Percentiles rank a stretch among this genome's conserved stretches.
phyloP scores from a whole-genome alignment of 2,113 vertebrate species.

The Paracanthobrama guichenoti region DNA sequence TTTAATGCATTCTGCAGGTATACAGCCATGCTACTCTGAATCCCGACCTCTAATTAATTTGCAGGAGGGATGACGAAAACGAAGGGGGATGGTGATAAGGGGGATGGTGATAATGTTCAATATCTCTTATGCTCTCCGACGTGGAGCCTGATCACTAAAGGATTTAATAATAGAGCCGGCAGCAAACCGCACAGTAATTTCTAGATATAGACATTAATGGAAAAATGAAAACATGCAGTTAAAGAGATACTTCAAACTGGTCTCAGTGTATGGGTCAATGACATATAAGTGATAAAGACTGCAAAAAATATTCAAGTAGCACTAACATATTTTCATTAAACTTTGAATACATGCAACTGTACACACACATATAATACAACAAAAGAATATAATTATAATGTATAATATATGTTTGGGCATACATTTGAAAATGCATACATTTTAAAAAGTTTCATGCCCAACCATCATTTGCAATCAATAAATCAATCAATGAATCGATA shows the following conservation, averaged over 20 bases:
- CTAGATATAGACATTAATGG: conserved; percentile 5
- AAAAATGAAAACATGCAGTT: background rate
- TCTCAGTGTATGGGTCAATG: background rate
- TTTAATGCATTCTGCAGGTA: conserved; percentile 65
- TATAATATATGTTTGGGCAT: no score
- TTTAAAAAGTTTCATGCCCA: no score
- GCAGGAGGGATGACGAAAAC: conserved; percentile 54
- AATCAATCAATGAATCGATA: no score
- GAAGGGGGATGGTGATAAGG: conserved; percentile 34
- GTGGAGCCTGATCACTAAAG: conserved; percentile 63
- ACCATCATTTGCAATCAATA: background rate
- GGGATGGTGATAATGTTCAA: conserved; percentile 46
- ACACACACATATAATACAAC: background rate
- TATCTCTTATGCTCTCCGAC: conserved; percentile 59
- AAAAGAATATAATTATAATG: no score
- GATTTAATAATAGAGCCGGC: conserved; percentile 61
- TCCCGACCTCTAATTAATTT: conserved; percentile 67
- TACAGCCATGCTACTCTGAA: conserved; percentile 54
- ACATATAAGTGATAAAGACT: background rate
- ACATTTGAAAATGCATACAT: no score
- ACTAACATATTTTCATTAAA: background rate
- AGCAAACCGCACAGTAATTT: conserved; percentile 54
- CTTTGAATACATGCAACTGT: background rate
- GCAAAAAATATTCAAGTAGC: background rate
- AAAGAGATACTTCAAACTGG: background rate